These are phyloP conservation scores for Anneissia japonica DNA, from an alignment of 35 echinoderm and acorn worm species.

Conservation along the genomic window DNA sequence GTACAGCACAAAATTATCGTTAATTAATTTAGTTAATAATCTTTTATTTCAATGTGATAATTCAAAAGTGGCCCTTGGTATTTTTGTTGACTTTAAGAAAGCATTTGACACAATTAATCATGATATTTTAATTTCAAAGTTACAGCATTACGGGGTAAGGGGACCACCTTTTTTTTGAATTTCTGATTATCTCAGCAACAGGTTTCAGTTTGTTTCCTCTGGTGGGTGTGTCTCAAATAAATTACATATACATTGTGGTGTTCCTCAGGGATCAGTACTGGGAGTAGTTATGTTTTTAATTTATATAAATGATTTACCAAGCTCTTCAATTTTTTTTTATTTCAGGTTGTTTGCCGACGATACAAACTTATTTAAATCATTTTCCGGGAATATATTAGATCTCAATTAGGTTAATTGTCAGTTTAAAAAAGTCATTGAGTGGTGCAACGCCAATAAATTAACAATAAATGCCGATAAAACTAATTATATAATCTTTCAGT, in stretches of 20 bases:
- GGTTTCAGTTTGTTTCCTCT: background rate
- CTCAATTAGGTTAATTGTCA: background rate
- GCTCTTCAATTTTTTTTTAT: background rate
- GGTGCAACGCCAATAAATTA: background rate
- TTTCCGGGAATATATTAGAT: background rate
- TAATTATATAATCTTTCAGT: background rate
- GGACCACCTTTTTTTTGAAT: background rate
- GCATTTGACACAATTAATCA: constrained; percentile 12
- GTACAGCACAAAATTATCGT: background rate
- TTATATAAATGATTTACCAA: background rate
- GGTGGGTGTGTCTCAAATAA: background rate
- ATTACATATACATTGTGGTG: background rate
- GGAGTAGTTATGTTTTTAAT: background rate
- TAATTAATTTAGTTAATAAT: constrained; percentile 2
- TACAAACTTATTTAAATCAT: background rate
- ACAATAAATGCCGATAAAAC: background rate
- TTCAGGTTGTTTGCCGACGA: background rate
- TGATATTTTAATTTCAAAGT: background rate
- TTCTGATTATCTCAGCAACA: background rate
- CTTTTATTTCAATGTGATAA: background rate
- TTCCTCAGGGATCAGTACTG: background rate
- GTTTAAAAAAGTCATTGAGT: background rate
- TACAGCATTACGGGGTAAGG: background rate
- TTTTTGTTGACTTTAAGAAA: background rate
- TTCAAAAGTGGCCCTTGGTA: background rate